Evolutionary conservation across 2,888 invertebrate genomes (phyloP).

Genomic region (Drosophila neonasuta): DNA sequence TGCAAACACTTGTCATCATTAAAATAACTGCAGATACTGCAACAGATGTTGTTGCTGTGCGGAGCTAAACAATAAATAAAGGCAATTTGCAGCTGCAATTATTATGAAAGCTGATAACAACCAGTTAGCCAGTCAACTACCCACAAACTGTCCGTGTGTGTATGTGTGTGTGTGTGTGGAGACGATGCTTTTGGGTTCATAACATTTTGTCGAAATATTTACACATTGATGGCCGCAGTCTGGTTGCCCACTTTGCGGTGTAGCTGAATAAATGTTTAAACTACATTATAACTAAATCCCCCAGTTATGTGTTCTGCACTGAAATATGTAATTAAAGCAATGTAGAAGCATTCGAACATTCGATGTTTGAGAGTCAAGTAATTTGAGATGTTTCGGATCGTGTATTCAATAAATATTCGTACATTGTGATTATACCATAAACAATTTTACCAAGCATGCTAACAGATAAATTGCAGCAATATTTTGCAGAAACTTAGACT

Average conservation of each 20-base stretch:
- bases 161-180: not conserved
- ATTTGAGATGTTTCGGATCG: not conserved
- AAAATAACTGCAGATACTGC: slow-evolving; percentile 63
- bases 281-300: slow-evolving; percentile 1
- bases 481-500: slow-evolving; percentile 7
- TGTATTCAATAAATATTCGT: not conserved
- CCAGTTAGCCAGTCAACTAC: slow-evolving; percentile 54
- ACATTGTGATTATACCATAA: slow-evolving; percentile 1
- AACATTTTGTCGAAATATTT: slow-evolving; percentile 18
- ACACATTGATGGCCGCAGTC: slow-evolving; percentile 22
- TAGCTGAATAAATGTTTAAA: slow-evolving; percentile 9
- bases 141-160: not conserved
- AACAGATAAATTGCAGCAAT: not conserved
- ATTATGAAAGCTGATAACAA: slow-evolving; percentile 74
- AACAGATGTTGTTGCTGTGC: slow-evolving; percentile 56
- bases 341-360: not conserved
- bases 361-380: not conserved
- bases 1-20: slow-evolving; percentile 77
- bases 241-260: slow-evolving; percentile 19
- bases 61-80: slow-evolving; percentile 69
- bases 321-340: not conserved
- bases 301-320: not conserved
- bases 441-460: not conserved
- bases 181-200: slow-evolving; percentile 28
- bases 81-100: slow-evolving; percentile 76